Evolutionary conservation across 2,797 vertebrate genomes (phyloP).

Genomic region (Lutjanus campechanus): DNA sequence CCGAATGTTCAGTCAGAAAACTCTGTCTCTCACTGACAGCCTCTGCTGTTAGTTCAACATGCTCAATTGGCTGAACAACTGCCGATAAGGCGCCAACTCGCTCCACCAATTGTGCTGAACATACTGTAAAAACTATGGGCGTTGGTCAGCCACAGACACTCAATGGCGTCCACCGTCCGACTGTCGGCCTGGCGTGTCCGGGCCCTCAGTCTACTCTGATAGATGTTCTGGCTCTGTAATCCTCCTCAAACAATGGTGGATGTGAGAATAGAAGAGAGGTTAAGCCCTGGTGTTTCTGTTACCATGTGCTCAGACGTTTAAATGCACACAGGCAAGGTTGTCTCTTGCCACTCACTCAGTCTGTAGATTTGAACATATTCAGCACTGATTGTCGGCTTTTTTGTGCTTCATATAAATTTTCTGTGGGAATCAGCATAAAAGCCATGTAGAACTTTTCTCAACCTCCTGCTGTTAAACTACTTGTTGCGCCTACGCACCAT

Average conservation of each 20-base stretch:
- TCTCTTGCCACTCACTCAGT: conserved; percentile 13
- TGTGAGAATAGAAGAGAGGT: conserved; percentile 63
- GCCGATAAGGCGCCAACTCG: conserved; percentile 42
- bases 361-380: conserved; percentile 41
- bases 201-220: conserved; percentile 45
- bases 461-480: neutral
- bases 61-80: conserved; percentile 46
- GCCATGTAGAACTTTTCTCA: neutral
- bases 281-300: conserved; percentile 59
- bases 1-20: neutral
- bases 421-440: neutral
- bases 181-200: conserved; percentile 42
- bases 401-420: conserved; percentile 11
- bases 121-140: conserved; percentile 51
- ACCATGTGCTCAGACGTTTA: conserved; percentile 50
- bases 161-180: conserved; percentile 38
- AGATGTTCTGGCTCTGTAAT: conserved; percentile 66
- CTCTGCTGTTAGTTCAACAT: conserved; percentile 12
- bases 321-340: conserved; percentile 34
- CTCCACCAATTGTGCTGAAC: conserved; percentile 59
- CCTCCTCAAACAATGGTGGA: conserved; percentile 72
- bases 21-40: neutral
- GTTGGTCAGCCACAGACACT: conserved; percentile 47
- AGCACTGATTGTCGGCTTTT: conserved; percentile 10
- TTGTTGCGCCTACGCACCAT: neutral